Evolutionary conservation across 1,140 invertebrate genomes (phyloP), one percentile per base, ranked within the genome.

Genomic region (Drosophila pectinifera): DNA sequence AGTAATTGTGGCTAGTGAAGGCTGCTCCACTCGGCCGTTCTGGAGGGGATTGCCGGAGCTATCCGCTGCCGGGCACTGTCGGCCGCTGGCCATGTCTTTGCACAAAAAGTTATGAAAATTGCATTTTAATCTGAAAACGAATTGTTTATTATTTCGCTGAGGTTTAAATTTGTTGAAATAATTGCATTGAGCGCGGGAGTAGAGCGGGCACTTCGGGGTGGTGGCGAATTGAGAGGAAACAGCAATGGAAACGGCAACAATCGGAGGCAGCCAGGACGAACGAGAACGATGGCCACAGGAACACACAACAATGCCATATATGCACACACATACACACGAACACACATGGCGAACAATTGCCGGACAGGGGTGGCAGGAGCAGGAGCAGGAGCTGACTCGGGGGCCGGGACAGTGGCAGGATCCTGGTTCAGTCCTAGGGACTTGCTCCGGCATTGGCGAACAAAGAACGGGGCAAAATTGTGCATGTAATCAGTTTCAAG

Each of bases 141-240:
- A 89, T 89, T 90, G 84, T 89, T 89, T 89, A 89, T 89, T 89
- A 89, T 89, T 89, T 89, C 84, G 80, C 85, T 89, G 84, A 90
- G 84, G 84, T 89, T 89, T 89, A 89, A 89, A 89, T 89, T 89
- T 89, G 84, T 89, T 89, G 84, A 89, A 89, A 89, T 89, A 89
- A 89, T 89, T 89, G 84, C 84, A 78, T 84, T 76, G 57, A 73
- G 74, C 63, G 65, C 41, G 57, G 41, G 28, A 11, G 49, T 34
- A 38, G 34, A 16, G 13, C 18, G 31, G 5, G 14, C 26, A 10
- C 18, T 16, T 42, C 24, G 22, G 8, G 38, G 46, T 45, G 62
- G 80, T 54, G 56, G 51, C 51, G 67, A 61, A 61, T 57, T 28
- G 64, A 78, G 80, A 85, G 83, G 79, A 75, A 88, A 64, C 74